These are phyloP conservation scores for Bombus sylvicola DNA, from an alignment of 1,140 invertebrate species.

Conservation along the genomic window DNA sequence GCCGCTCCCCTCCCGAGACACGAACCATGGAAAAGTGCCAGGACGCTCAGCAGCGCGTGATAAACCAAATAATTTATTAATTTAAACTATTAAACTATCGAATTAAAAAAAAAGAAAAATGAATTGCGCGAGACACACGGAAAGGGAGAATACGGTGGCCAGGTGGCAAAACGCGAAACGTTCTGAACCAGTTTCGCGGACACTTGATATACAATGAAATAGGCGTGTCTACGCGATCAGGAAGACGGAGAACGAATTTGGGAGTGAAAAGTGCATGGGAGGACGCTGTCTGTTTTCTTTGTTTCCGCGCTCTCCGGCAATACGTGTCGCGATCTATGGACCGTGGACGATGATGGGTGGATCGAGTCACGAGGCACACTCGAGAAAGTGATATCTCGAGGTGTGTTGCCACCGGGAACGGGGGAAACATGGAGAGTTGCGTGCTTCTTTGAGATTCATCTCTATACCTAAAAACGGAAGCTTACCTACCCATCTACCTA, in stretches of 20 bases:
- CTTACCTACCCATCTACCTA: conserved; percentile 48
- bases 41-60: conserved; percentile 84
- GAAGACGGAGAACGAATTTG: not conserved
- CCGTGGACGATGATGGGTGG: not conserved
- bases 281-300: not conserved
- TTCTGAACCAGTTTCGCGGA: not conserved
- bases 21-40: conserved; percentile 74
- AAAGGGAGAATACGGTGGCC: conserved; percentile 13
- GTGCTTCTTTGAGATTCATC: conserved; percentile 45
- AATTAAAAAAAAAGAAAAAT: not conserved
- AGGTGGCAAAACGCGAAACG: not conserved
- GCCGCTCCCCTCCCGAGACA: not conserved
- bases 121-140: conserved; percentile 48
- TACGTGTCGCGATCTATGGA: not conserved
- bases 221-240: not conserved
- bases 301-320: not conserved
- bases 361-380: not conserved
- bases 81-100: conserved; percentile 77
- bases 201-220: not conserved
- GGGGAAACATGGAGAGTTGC: conserved; percentile 12
- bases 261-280: not conserved
- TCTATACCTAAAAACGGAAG: conserved; percentile 57
- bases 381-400: not conserved
- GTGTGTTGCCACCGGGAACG: not conserved
- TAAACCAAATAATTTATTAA: conserved; percentile 87